phyloP scores from a whole-genome alignment of 2,797 vertebrate genomes.

The Aratinga solstitialis region DNA sequence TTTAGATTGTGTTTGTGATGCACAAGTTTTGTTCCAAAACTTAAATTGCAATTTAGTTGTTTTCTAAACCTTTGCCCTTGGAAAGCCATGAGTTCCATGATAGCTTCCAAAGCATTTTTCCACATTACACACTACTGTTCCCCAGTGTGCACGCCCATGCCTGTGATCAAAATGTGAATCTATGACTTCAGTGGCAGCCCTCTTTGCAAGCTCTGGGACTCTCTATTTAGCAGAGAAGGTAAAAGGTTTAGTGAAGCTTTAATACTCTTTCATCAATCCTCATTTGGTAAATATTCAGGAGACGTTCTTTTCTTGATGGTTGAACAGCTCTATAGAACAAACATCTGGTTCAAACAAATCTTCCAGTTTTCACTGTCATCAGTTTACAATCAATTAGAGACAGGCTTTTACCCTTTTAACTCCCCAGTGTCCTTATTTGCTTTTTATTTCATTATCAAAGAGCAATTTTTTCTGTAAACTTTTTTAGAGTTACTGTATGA shows the following conservation, averaged over 20 bases:
- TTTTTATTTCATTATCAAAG: constrained; percentile 13
- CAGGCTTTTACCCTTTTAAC: not conserved
- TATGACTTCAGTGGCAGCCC: not conserved
- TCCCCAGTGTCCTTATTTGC: not conserved
- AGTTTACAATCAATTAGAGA: constrained; percentile 11
- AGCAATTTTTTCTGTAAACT: not conserved
- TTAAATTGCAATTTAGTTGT: not conserved
- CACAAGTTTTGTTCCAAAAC: not conserved
- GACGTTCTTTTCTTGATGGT: not conserved
- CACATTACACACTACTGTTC: not conserved
- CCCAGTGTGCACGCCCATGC: accelerated
- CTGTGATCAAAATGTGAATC: not conserved
- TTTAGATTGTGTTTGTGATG: not conserved
- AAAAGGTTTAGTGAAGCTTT: not conserved
- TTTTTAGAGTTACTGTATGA: not conserved
- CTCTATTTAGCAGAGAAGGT: not conserved
- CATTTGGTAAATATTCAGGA: constrained; percentile 33
- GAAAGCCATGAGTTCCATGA: not conserved
- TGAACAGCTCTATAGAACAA: constrained; percentile 33
- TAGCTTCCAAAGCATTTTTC: not conserved
- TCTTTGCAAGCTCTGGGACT: not conserved
- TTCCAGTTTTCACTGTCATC: constrained; percentile 22
- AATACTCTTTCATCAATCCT: constrained; percentile 8
- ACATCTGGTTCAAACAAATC: constrained; percentile 36
- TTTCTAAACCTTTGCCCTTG: not conserved